Conservation (phyloP, 2,888 invertebrate species). For the Autographa gamma region DNA sequence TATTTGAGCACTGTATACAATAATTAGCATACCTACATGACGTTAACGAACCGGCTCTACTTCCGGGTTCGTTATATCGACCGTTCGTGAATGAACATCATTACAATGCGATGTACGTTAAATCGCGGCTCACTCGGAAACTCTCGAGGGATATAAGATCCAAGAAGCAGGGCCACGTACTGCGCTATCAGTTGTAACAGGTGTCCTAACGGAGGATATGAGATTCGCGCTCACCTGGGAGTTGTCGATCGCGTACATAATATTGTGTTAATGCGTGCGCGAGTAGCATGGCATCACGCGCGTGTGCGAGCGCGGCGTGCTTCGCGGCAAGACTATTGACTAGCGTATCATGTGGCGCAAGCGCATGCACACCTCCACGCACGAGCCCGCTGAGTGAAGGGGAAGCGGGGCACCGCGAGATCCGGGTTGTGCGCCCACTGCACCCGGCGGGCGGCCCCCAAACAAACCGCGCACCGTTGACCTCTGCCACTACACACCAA, state of each 20-base stretch:
- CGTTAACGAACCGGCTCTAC: slow-evolving; percentile 86
- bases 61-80: slow-evolving; percentile 86
- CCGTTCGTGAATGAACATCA: slow-evolving; percentile 82
- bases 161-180: slow-evolving; percentile 59
- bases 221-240: slow-evolving; percentile 85
- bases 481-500: slow-evolving; percentile 75
- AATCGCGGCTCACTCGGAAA: slow-evolving; percentile 68
- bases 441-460: slow-evolving; percentile 81
- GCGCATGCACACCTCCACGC: slow-evolving; percentile 78
- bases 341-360: slow-evolving; percentile 64
- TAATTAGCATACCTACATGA: slow-evolving; percentile 85
- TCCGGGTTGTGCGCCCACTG: slow-evolving; percentile 88
- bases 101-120: slow-evolving; percentile 75
- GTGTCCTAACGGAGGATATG: slow-evolving; percentile 61
- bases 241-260: slow-evolving; percentile 87
- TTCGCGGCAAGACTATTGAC: slow-evolving; percentile 82
- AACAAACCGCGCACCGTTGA: slow-evolving; percentile 75
- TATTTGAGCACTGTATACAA: slow-evolving; percentile 77
- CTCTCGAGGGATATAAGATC: slow-evolving; percentile 62
- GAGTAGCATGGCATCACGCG: slow-evolving; percentile 77
- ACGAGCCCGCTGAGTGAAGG: slow-evolving; percentile 84
- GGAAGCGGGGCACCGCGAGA: slow-evolving; percentile 86
- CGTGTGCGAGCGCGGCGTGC: slow-evolving; percentile 77
- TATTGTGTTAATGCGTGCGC: slow-evolving; percentile 77
- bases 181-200: slow-evolving; percentile 51